A percentile compares a stretch with the other conserved stretches of the same genome.
These are phyloP conservation scores for Bolborhynchus lineola DNA, from an alignment of 2,113 vertebrate genomes.

Conservation along the genomic window DNA sequence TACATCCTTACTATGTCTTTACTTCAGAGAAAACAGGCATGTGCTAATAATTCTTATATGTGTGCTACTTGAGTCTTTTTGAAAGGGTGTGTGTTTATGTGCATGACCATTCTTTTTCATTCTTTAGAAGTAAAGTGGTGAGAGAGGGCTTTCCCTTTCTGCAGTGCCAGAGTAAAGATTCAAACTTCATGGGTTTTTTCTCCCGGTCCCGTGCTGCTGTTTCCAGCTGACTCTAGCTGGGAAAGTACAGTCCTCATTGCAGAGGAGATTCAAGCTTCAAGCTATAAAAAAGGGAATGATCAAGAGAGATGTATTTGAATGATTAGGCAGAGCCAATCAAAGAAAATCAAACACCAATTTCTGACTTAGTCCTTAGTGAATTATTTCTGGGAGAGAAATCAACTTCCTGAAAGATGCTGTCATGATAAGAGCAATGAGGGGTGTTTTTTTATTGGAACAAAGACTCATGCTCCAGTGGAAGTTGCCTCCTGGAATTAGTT, in stretches of 20 bases:
- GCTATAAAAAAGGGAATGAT: not conserved
- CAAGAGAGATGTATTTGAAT: not conserved
- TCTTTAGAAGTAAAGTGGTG: not conserved
- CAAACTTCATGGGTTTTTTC: not conserved
- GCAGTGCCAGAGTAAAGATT: not conserved
- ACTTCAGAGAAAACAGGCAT: not conserved
- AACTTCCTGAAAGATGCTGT: not conserved
- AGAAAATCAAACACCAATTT: not conserved
- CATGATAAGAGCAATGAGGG: not conserved
- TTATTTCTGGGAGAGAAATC: not conserved
- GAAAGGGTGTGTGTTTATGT: not conserved
- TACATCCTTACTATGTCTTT: slow-evolving; percentile 21
- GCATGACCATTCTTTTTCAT: not conserved
- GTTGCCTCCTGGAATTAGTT: not conserved
- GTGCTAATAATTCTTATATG: not conserved
- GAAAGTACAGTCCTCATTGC: not conserved
- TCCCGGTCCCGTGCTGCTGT: not conserved
- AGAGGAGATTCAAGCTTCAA: not conserved
- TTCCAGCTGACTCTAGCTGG: not conserved
- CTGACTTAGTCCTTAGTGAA: not conserved
- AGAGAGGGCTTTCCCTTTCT: not conserved
- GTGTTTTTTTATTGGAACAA: not conserved
- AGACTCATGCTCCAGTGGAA: not conserved
- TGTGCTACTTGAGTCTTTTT: not conserved
- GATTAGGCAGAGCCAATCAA: not conserved